Percentiles rank a stretch among this genome's conserved stretches.
phyloP scores from a whole-genome alignment of 2,888 invertebrate species.

The Chloroclystis v-ata region DNA sequence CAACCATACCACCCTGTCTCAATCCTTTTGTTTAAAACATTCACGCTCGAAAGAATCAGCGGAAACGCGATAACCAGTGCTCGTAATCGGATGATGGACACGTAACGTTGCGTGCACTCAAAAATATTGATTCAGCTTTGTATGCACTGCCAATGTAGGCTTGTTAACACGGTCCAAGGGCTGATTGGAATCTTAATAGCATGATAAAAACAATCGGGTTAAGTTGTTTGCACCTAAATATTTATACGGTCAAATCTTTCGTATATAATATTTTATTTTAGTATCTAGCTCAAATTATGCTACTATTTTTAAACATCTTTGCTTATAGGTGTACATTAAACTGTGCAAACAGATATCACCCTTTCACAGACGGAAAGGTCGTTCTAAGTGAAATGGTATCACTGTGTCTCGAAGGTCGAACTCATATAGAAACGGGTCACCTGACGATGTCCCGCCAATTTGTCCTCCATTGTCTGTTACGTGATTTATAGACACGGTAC shows the following conservation, averaged over 20 bases:
- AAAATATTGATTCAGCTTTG: conserved; percentile 24
- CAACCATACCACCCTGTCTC: conserved; percentile 25
- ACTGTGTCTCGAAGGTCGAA: conserved; percentile 8
- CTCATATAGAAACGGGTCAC: conserved; percentile 4
- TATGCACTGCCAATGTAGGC: conserved; percentile 7
- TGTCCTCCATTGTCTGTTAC: not conserved
- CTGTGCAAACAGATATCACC: conserved; percentile 5
- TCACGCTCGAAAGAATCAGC: conserved; percentile 32
- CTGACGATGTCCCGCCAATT: conserved; percentile 1
- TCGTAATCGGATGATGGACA: conserved; percentile 32
- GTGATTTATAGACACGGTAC: not conserved
- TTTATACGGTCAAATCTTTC: too few species aligned
- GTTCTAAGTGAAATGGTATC: conserved; percentile 7
- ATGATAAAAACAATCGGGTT: not conserved
- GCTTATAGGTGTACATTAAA: not conserved
- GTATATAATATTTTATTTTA: too few species aligned
- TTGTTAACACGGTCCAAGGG: conserved; percentile 7
- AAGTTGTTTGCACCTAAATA: too few species aligned
- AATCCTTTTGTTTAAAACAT: conserved; percentile 32
- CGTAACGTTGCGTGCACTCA: conserved; percentile 27
- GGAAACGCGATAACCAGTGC: conserved; percentile 31
- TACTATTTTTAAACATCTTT: not conserved
- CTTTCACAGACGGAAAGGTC: conserved; percentile 12
- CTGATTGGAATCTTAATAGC: conserved; percentile 2
- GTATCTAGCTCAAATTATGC: too few species aligned